Conservation (phyloP, 2,888 invertebrate species). For the Minunthozetes semirufus region DNA sequence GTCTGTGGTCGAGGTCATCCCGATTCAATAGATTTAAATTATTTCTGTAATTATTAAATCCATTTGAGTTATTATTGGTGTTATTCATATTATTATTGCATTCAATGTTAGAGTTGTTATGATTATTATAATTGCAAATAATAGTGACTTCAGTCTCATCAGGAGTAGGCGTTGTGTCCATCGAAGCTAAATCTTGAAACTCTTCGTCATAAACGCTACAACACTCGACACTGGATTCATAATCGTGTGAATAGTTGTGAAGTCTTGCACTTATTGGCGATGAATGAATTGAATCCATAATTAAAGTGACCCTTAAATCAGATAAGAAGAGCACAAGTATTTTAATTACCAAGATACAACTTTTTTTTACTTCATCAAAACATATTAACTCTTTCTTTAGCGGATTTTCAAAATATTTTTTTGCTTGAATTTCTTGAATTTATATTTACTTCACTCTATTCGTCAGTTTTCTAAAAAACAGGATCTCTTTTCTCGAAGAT, state of each 20-base stretch:
- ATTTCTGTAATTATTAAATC: neutral
- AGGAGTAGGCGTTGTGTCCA: neutral
- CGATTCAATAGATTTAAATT: neutral
- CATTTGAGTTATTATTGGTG: neutral
- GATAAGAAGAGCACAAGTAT: neutral
- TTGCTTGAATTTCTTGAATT: too few relatives aligned
- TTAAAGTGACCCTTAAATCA: constrained; percentile 11
- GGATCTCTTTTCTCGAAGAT: too few relatives aligned
- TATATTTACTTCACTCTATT: too few relatives aligned
- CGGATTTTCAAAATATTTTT: too few relatives aligned
- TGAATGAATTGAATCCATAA: constrained; percentile 16
- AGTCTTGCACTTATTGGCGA: neutral
- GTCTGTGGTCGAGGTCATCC: neutral
- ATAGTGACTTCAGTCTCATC: neutral
- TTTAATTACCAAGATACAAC: neutral
- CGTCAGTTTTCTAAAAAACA: too few relatives aligned
- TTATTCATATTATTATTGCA: neutral
- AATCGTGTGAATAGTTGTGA: neutral
- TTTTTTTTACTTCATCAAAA: too few relatives aligned
- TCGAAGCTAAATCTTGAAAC: neutral
- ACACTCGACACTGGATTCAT: neutral
- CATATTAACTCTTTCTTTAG: too few relatives aligned
- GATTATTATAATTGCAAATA: neutral
- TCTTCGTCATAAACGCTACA: neutral
- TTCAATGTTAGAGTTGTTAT: neutral